Evolutionary conservation across 1,140 invertebrate genomes (phyloP), one percentile per base, ranked within the genome.

Genomic region (Trichogramma pretiosum): DNA sequence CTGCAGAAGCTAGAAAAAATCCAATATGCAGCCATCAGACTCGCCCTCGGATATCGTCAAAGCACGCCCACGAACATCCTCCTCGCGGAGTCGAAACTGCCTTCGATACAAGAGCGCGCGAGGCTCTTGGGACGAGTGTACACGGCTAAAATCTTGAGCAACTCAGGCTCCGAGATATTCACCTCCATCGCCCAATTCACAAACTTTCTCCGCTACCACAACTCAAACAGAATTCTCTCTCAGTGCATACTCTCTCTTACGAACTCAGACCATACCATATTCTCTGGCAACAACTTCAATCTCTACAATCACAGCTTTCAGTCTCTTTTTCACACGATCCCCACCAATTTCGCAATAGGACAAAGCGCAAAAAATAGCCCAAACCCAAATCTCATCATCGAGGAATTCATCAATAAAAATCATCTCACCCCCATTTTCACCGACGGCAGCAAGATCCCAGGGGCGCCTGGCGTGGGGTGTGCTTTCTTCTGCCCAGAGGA

Each of bases 51-150:
- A 18, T 54, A 50, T 14, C 48, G 50, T 35, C 36, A 8, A 7
- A 49, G 46, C 5, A 52, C 49, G 1, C 54, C 50, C 1, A 52
- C 39, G 3, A 52, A 52, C 23, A 18, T 55, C 17, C 24, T 52
- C 7, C 16, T 55, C 9, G 50, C 50, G 4, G 50, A 52, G 47
- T 47, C 50, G 2, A 48, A 47, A 24, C 11, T 17, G 11, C 10
- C 18, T 23, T 30, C 17, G 13, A 9, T 43, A 5, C 11, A 33
- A 33, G 38, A 43, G 2, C 18, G 41, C 32, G 8, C 9, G 11
- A 43, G 33, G 22, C 33, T 21, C 16, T 16, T 43, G 13, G 32
- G 28, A 11, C 8, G 13, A 3, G 22, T 4, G 3, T 43, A 43
- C 13, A 10, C 33, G 9, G 19, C 18, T 2, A 43, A 33, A 33